Evolutionary conservation across 2,113 vertebrate species (phyloP), one percentile per base, ranked within the genome.

Genomic region (Ptilorrhoa leucosticta): DNA sequence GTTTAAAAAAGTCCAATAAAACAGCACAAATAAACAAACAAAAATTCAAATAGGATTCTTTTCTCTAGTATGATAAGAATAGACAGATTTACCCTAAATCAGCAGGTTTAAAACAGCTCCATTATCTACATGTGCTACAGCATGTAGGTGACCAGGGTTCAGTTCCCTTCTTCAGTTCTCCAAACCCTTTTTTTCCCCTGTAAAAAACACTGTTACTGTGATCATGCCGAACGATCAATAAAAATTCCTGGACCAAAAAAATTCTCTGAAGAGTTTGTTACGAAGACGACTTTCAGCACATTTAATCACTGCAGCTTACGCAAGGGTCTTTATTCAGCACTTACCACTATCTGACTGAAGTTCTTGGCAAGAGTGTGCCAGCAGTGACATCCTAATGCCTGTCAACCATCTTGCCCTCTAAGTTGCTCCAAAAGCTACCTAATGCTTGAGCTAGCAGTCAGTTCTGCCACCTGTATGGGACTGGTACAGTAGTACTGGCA

Each of bases 311-410:
- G 44, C 28, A 69, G 26, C 57, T 91, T 90, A 73, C 15, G 30
- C 80, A 97, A 84, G 45, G 70, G 33, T 50, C 60, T 90, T 94
- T 75, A 51, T 88, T 96, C 66, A 69, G 50, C 80, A 75, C 72
- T 77, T 80, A 54, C 7, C 45, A 57, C 24, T 61, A 53, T 73
- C 76, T 89, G 76, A 86, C 78, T 39, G 37, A 50, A 75, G 21
- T 40, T 72, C 37, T 30, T 79, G 66, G 39, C 66, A 93, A 63
- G 18, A 66, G 21, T 31, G 24, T 22, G 42, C 45, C 88, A 83
- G 58, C 26, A 83, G 50, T 11, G 28, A 81, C 0, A 69, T 47
- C 40, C 51, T 60, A 68, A 80, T 3, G 7, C 26, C 58, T 79
- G 35, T 80, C 61, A 93, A 76, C 48, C 40, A 44, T 20, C 30